A percentile compares a stretch with the other conserved stretches of the same genome.
Evolutionary conservation across 2,113 vertebrate species (phyloP).

Genomic region (Trichechus manatus): DNA sequence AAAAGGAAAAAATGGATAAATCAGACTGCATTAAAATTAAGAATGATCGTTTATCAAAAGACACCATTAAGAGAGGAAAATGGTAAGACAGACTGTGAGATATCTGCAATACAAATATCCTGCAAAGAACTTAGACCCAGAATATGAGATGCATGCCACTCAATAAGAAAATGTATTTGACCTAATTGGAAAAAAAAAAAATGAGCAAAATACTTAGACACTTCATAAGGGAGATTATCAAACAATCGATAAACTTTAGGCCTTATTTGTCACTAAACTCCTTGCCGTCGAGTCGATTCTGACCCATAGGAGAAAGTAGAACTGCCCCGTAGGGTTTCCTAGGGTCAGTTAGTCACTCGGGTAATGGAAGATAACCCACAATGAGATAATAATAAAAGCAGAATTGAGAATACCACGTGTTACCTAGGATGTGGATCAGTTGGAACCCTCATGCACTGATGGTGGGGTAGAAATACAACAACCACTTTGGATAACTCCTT

Average conservation of each 20-base stretch:
- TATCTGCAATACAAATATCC: too few species aligned
- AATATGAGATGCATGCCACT: neutral
- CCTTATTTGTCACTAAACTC: neutral
- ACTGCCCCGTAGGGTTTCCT: too few species aligned
- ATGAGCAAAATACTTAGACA: neutral
- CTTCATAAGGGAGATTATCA: neutral
- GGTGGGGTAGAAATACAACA: too few species aligned
- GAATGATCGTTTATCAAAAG: neutral
- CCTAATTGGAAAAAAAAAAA: neutral
- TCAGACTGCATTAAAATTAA: neutral
- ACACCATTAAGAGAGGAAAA: neutral
- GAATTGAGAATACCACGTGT: neutral
- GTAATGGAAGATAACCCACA: neutral
- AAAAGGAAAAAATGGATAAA: neutral
- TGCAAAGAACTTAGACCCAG: neutral
- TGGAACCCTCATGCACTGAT: fast-evolving
- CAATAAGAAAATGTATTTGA: neutral
- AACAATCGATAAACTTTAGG: neutral
- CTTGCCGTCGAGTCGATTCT: too few species aligned
- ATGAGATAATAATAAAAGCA: neutral
- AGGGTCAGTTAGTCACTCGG: neutral
- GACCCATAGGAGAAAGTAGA: too few species aligned
- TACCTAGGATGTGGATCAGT: neutral
- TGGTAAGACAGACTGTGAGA: neutral
- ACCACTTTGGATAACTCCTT: neutral